Base-by-base conservation (phyloP, 2,797 vertebrate genomes). In the Ctenochaetus hawaiiensis region DNA sequence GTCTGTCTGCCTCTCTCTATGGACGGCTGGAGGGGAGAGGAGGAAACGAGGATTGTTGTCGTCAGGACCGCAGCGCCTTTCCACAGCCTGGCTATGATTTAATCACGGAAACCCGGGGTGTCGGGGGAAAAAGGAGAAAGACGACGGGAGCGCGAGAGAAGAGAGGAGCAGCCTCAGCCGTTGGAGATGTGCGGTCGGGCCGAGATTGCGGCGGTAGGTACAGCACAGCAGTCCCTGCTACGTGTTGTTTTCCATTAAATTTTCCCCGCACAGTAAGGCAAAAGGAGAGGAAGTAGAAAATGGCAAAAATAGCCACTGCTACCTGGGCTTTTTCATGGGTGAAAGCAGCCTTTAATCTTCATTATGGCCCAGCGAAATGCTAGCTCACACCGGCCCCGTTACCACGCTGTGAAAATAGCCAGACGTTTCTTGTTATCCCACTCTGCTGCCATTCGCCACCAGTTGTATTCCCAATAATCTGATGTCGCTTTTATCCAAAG, bases 181-280 rank as follows among this genome's bases (percentile, higher is more conserved):
- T 75, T 73, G 87, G 94, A 93, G 93, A 95, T 94, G 94, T 87
- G 94, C 91, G 84, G 89, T 88, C 81, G 89, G 93, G 93, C 92
- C 90, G 93, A 93, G 94, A 95, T 95, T 95, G 92, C 92, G 85
- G 91, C 87, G 91, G 91, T 90, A 87, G 89, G 92, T 85, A 82
- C 67, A 73, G 67, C 37, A 9, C 67, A 78, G 60, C 84, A 54
- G 82, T 18, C 44, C 54, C 66, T 62, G 82, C 79, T 81, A 85
- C 84, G 86, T 72, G 90, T 88, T 88, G 79, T 90, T 87, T 88
- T 87, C 69, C 86, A 61, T 41, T 75, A 67, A 63, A 6, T 64
- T 77, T 59, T 75, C 63, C 61, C 56, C 11, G 67, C 68, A 82
- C 80, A 77, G 87, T 84, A 72, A 87, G 71, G 48, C 34, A 51